Evolutionary conservation across 2,888 invertebrate genomes (phyloP).

Genomic region (Julus scandinavius): DNA sequence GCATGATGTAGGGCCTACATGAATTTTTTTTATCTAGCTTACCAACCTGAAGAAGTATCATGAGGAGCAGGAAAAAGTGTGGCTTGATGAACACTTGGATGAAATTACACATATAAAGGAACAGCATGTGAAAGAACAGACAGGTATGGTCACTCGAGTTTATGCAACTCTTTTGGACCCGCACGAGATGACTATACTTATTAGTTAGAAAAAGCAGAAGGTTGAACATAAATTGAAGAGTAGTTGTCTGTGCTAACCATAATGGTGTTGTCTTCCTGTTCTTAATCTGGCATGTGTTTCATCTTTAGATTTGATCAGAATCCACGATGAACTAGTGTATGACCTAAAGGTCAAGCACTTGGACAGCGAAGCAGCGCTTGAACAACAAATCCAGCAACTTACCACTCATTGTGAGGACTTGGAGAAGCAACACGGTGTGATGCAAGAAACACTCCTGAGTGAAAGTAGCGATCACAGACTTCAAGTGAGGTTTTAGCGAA

Average conservation of each 20-base stretch:
- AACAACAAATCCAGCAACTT: conserved; percentile 5
- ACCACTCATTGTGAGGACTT: not conserved
- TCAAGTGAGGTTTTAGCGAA: not conserved
- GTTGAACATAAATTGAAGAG: too few species aligned
- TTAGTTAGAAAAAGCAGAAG: too few species aligned
- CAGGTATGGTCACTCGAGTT: not conserved
- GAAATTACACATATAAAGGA: not conserved
- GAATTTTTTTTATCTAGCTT: not conserved
- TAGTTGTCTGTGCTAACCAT: too few species aligned
- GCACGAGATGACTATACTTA: too few species aligned
- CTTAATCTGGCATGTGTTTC: not conserved
- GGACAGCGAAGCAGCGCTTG: not conserved
- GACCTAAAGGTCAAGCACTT: not conserved
- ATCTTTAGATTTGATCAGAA: not conserved
- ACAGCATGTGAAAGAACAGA: not conserved
- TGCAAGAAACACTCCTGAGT: conserved; percentile 7
- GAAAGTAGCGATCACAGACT: conserved; percentile 23
- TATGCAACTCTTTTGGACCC: too few species aligned
- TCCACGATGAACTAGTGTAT: not conserved
- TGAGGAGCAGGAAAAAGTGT: not conserved
- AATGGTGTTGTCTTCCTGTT: too few species aligned
- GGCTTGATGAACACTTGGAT: not conserved
- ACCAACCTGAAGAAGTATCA: not conserved
- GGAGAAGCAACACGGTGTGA: not conserved
- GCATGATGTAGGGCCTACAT: too few species aligned